Conservation (phyloP, 1,140 invertebrate species). For the Scaptomyza hsui region DNA sequence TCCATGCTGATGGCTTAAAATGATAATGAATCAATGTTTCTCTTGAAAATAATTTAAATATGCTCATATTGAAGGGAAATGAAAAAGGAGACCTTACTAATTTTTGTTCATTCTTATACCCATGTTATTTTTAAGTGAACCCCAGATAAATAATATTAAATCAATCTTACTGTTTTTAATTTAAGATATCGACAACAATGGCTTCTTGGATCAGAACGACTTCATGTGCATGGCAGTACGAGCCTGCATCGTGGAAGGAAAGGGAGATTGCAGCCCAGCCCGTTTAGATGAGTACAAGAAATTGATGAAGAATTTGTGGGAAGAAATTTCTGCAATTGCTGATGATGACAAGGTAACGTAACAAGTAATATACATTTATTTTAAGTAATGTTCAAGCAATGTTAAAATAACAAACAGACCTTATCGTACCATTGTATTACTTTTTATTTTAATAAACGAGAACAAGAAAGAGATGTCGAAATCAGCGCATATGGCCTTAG, state of each 20-base stretch:
- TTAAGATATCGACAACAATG: slow-evolving; percentile 93
- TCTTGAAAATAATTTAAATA: too few species aligned
- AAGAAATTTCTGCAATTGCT: slow-evolving; percentile 91
- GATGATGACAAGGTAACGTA: slow-evolving; percentile 92
- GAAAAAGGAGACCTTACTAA: too few species aligned
- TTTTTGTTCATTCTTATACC: too few species aligned
- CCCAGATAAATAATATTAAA: background rate
- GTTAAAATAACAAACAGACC: background rate
- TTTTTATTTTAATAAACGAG: background rate
- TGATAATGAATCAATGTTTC: too few species aligned
- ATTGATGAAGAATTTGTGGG: slow-evolving; percentile 92
- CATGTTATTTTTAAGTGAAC: background rate
- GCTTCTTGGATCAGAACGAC: slow-evolving; percentile 91
- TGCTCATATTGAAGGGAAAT: too few species aligned
- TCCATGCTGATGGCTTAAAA: too few species aligned
- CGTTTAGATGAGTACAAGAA: slow-evolving; percentile 91
- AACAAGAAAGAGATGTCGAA: background rate
- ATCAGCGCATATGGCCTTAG: background rate
- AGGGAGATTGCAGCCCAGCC: slow-evolving; percentile 89
- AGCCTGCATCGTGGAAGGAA: slow-evolving; percentile 91
- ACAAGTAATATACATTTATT: background rate
- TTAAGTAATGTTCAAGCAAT: background rate
- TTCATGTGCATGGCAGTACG: slow-evolving; percentile 92
- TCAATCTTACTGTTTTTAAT: background rate
- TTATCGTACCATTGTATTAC: background rate